Evolutionary conservation across 2,113 vertebrate genomes (phyloP).

Genomic region (Onychostruthus taczanowskii): DNA sequence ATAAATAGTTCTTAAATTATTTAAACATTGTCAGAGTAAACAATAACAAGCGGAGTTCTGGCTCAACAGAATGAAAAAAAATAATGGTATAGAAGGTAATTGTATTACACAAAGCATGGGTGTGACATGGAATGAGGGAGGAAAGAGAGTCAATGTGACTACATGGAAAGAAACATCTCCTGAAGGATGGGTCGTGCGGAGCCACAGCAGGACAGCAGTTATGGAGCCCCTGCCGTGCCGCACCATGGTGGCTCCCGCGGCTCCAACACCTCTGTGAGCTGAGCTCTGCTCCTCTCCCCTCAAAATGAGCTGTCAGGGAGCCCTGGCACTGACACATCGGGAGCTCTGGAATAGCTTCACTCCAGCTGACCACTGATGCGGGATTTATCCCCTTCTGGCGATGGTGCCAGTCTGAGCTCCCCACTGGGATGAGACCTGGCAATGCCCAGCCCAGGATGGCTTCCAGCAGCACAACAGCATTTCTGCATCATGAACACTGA

Average conservation of each 20-base stretch:
- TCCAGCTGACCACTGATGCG: not conserved
- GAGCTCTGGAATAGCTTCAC: accelerated
- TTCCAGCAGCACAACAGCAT: not conserved
- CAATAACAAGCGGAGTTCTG: slow-evolving; percentile 54
- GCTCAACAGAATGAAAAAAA: slow-evolving; percentile 59
- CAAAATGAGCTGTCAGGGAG: not conserved
- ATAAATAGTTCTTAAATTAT: slow-evolving; percentile 77
- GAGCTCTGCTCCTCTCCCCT: not conserved
- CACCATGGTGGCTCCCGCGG: not conserved
- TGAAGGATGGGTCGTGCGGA: slow-evolving; percentile 68
- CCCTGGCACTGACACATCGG: accelerated
- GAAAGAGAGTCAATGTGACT: slow-evolving; percentile 80
- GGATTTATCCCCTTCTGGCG: not conserved
- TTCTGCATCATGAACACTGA: not conserved
- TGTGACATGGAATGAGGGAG: not conserved
- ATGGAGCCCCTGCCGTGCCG: not conserved
- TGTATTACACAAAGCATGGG: slow-evolving; percentile 46
- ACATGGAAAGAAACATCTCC: slow-evolving; percentile 63
- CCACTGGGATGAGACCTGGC: not conserved
- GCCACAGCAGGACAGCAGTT: slow-evolving; percentile 31
- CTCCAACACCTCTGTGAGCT: not conserved
- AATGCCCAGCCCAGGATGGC: accelerated
- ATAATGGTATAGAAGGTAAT: slow-evolving; percentile 1
- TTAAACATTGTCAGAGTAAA: slow-evolving; percentile 67
- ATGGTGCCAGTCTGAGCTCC: not conserved